Conservation (phyloP, 2,888 invertebrate species). For the Tetropium fuscum region DNA sequence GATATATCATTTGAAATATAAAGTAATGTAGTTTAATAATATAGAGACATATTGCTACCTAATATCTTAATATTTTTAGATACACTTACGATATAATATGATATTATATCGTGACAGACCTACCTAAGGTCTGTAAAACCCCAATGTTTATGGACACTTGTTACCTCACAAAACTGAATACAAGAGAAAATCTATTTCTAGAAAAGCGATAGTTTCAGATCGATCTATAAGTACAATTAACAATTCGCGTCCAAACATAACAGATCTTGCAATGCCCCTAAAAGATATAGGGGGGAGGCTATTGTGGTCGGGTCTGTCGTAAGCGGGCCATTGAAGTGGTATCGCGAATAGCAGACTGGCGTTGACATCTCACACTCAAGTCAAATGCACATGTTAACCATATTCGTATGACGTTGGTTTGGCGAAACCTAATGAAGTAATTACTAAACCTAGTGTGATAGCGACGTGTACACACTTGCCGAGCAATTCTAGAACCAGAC, state of each 20-base stretch:
- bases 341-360: conserved; percentile 38
- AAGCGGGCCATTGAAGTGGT: conserved; percentile 21
- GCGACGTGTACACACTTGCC: conserved; percentile 47
- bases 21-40: too few relatives aligned
- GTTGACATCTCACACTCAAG: conserved; percentile 54
- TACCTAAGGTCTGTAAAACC: too few relatives aligned
- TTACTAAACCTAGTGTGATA: conserved; percentile 52
- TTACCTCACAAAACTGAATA: too few relatives aligned
- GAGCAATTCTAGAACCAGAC: conserved; percentile 43
- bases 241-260: conserved; percentile 12
- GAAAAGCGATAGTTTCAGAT: too few relatives aligned
- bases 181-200: too few relatives aligned
- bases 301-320: conserved; percentile 29
- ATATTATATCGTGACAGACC: too few relatives aligned
- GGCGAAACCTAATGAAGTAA: conserved; percentile 60
- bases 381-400: conserved; percentile 58
- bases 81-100: too few relatives aligned
- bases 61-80: too few relatives aligned
- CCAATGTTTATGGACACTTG: too few relatives aligned
- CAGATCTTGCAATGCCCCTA: conserved; percentile 10
- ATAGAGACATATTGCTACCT: too few relatives aligned
- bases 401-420: conserved; percentile 52
- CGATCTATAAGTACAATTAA: neutral
- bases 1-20: too few relatives aligned
- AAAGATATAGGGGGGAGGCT: conserved; percentile 8